Percentiles rank a stretch among this genome's conserved stretches.
Conservation (phyloP, 2,113 vertebrate species). For the Cavia aperea region DNA sequence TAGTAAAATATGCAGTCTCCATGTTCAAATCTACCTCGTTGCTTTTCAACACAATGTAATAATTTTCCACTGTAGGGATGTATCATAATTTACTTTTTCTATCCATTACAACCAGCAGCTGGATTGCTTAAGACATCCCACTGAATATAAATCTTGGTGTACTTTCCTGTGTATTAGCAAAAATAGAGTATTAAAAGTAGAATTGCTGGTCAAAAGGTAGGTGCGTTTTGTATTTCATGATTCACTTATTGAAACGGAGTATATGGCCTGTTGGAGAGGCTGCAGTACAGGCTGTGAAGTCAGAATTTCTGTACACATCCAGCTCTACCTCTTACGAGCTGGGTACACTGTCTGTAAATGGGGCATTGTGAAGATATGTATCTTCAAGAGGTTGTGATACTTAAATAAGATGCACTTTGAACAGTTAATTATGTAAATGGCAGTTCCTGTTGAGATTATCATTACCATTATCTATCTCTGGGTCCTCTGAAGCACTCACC, state of each 20-base stretch:
- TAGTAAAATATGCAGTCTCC: background rate
- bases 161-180: background rate
- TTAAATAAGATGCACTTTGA: background rate
- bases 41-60: background rate
- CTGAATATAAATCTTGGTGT: background rate
- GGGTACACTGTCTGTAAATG: background rate
- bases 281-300: background rate
- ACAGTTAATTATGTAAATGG: background rate
- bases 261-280: fast-evolving
- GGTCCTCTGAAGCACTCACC: background rate
- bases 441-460: background rate
- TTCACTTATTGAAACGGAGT: background rate
- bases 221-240: background rate
- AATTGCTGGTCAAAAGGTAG: background rate
- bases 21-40: background rate
- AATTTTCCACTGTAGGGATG: background rate
- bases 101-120: background rate
- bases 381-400: background rate
- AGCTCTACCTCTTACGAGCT: background rate
- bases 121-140: background rate
- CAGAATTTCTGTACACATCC: background rate
- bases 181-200: background rate
- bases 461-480: background rate
- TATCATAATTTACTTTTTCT: conserved; percentile 8
- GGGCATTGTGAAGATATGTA: background rate